Conservation (phyloP, 2,888 invertebrate genomes). For the Ormia ochracea region DNA sequence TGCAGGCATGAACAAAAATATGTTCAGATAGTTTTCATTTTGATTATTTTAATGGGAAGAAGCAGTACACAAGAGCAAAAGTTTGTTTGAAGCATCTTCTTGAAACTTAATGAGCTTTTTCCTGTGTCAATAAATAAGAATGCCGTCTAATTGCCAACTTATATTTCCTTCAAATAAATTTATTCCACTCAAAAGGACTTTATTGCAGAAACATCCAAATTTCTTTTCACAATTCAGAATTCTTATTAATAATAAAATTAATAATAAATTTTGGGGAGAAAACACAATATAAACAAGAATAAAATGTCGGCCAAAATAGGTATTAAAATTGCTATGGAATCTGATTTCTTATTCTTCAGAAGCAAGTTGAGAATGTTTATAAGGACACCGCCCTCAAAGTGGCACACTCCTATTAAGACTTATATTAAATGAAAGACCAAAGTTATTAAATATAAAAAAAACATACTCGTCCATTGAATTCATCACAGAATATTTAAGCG, state of each 20-base stretch:
- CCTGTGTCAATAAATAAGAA: too few species aligned
- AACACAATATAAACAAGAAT: neutral
- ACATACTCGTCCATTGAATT: neutral
- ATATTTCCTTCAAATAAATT: neutral
- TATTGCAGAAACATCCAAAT: neutral
- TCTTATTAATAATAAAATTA: neutral
- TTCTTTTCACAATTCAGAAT: neutral
- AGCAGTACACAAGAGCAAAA: too few species aligned
- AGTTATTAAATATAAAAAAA: constrained; percentile 20
- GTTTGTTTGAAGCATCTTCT: too few species aligned
- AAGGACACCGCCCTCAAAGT: neutral
- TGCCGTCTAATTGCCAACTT: neutral
- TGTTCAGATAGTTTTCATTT: too few species aligned
- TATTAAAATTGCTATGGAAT: constrained; percentile 17
- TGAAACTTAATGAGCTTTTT: too few species aligned
- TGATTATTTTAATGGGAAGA: too few species aligned
- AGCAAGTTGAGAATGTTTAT: neutral
- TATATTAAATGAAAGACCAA: neutral
- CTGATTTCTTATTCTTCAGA: neutral
- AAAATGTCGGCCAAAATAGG: neutral
- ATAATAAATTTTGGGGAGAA: neutral
- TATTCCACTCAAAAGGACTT: constrained; percentile 1
- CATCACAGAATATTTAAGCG: neutral
- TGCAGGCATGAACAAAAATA: too few species aligned
- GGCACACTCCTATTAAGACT: neutral